These are phyloP conservation scores for Xanthorhoe designata DNA, from an alignment of 2,888 invertebrate species.

Conservation along the genomic window DNA sequence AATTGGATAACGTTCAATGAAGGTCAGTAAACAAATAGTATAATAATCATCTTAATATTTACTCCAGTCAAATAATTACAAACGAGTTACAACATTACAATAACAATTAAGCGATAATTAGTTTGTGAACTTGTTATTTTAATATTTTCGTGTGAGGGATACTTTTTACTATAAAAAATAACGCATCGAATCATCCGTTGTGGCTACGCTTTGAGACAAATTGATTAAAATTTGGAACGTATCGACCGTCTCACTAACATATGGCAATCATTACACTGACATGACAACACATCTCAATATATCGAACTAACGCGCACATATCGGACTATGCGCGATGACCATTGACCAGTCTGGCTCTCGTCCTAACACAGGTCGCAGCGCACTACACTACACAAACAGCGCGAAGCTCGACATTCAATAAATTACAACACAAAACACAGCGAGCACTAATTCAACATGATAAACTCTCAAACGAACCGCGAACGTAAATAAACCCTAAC, in stretches of 20 bases:
- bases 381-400: constrained; percentile 23
- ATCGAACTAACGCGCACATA: constrained; percentile 51
- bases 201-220: constrained; percentile 64
- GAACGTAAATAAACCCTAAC: constrained; percentile 44
- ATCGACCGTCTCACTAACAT: constrained; percentile 81
- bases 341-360: constrained; percentile 12
- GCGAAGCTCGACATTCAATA: constrained; percentile 51
- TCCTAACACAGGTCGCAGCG: constrained; percentile 21
- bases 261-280: constrained; percentile 76
- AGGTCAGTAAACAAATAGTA: constrained; percentile 67
- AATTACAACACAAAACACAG: constrained; percentile 57
- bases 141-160: constrained; percentile 65
- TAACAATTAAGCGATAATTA: constrained; percentile 82
- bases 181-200: constrained; percentile 56
- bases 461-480: constrained; percentile 53
- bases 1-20: constrained; percentile 72
- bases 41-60: constrained; percentile 67
- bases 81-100: constrained; percentile 75
- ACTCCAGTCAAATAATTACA: constrained; percentile 81
- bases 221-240: constrained; percentile 67
- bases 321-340: constrained; percentile 44
- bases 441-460: constrained; percentile 49
- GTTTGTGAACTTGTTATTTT: constrained; percentile 83
- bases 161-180: constrained; percentile 56
- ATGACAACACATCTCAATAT: constrained; percentile 49